Conservation (phyloP, 1,140 invertebrate species). For the Drosophila setifemur region DNA sequence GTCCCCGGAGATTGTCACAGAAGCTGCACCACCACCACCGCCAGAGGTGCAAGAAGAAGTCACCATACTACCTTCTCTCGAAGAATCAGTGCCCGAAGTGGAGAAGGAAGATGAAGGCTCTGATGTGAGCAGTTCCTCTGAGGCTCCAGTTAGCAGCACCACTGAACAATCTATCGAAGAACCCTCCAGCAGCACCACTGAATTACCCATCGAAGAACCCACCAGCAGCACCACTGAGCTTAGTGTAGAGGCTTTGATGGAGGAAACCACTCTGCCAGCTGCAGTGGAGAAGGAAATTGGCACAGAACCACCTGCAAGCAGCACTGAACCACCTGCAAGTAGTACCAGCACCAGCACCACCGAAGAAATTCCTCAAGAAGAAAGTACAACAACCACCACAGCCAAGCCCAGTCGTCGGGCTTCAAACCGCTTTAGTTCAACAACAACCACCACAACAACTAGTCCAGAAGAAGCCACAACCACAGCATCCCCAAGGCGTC, state of each 20-base stretch:
- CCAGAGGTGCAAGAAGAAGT: neutral
- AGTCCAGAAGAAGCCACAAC: constrained; percentile 3
- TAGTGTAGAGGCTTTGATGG: neutral
- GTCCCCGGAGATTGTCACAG: constrained; percentile 26
- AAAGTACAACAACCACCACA: neutral
- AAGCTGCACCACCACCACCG: neutral
- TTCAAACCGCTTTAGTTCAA: neutral
- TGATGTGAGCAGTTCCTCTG: neutral
- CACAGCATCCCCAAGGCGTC: neutral
- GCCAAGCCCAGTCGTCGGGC: neutral
- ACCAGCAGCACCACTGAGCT: constrained; percentile 2
- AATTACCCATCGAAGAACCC: neutral
- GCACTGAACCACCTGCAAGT: neutral
- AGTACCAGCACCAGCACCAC: neutral
- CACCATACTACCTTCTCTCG: neutral
- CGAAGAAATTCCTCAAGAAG: neutral
- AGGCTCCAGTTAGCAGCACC: neutral
- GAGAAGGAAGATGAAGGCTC: neutral
- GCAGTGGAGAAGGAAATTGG: neutral
- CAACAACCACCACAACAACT: neutral
- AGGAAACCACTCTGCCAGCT: constrained; percentile 1
- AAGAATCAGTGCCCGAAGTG: neutral
- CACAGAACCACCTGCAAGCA: constrained; percentile 2
- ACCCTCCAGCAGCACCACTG: neutral
- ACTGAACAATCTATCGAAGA: neutral